Evolutionary conservation across 1,140 invertebrate species (phyloP), one percentile per base, ranked within the genome.

Genomic region (Hesperophylax magnus): DNA sequence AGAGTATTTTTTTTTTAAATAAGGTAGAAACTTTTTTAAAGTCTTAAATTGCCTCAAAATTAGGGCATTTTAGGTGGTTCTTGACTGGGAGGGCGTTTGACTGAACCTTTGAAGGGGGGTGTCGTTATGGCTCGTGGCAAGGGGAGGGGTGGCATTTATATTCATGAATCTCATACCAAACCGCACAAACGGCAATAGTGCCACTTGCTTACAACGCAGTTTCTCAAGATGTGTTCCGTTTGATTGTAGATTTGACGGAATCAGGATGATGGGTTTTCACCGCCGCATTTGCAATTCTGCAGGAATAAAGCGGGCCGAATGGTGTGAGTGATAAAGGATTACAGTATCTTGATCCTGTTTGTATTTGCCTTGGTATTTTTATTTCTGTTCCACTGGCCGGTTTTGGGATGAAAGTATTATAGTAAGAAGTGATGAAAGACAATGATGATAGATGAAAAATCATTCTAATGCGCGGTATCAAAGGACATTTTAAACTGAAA

Each of bases 81-180:
- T 27, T 22, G 63, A 20, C 20, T 20, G 20, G 22, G 63, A 7
- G 63, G 63, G 22, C 17, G 63, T 47, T 47, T 14, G 39, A 47
- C 39, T 47, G 39, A 47, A 47, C 9, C 39, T 34, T n/a, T 15
- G 31, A 15, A 15, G 69, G 52, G 69, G 20, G 69, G 47, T 72
- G 34, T 72, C 47, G 47, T 75, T 65, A 77, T 39, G 58, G 54
- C n/a, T 18, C 6, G 60, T 52, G 75, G 72, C 17, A 39, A 31
- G 11, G 54, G 53, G n/a, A 15, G 72, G 54, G 47, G 54, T 65
- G 60, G 54, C 60, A 82, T 82, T 82, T 82, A 78, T 82, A 82
- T 82, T 82, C 81, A 82, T 82, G 81, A 82, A 82, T 82, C 81
- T 79, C 74, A 82, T 71, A 63, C 58, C 60, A 11, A 24, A 52